Base-by-base conservation (phyloP, 2,888 invertebrate species). In the Caenorhabditis doughertyi region DNA sequence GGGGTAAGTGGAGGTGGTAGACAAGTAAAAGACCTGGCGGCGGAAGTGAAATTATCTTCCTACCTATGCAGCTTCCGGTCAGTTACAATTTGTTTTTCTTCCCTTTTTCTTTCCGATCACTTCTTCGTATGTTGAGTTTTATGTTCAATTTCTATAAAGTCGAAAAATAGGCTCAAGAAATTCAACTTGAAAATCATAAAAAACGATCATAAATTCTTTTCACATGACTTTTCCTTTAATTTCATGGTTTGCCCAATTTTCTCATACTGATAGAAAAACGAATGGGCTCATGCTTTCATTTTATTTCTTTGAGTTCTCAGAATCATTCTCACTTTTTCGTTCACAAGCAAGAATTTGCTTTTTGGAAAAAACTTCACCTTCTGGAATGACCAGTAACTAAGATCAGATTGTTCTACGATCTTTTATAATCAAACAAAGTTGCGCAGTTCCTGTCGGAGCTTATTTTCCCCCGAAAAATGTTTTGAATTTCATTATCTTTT, bases 61-160 rank as follows among this genome's bases (percentile, higher is more conserved):
- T 58, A 65, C 67, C 55, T 51, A 42, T 39, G 42, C 23, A 29
- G 67, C 53, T 79, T 79, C 79, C 79, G 79, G 79, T 79, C 79
- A 79, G 71, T 79, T 72, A 60, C 53, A 72, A 79, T 71, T 71
- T 58, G 65, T 71, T 80, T 70, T 70, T 27, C 39, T 76, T 55
- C 49, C 44, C 39, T 18, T 39, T 53, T 21, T 65, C 42, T 42
- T n/a, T 44, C 29, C 39, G 35, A 47, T 32, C 68, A 49, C n/a
- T 60, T 27, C 25, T 68, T 68, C 60, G n/a, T 68, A 42, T 60
- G 27, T 55, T 39, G 29, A 32, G 32, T 62, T 62, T 72, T 60
- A 16, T 18, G 32, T 64, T 39, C 18, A 42, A 0, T 44, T 73
- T 42, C 18, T 39, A 39, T 39, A 8, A 39, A 16, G 13, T 39